Base-by-base conservation (phyloP, 2,888 invertebrate genomes). In the Stenichneumon culpator region DNA sequence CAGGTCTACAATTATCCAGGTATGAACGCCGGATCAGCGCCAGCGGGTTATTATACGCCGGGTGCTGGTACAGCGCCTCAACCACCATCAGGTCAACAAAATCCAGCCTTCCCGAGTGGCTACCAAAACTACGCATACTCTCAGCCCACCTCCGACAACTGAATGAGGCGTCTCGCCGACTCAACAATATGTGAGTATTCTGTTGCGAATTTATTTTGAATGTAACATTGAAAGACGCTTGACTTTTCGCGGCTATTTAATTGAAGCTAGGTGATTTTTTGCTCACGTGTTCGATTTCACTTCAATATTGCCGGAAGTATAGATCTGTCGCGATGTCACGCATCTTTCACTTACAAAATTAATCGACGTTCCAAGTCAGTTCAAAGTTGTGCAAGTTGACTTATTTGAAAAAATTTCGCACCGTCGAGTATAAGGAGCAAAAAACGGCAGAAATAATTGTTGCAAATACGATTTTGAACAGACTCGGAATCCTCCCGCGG, bases 51-150 rank as follows among this genome's bases (percentile, higher is more conserved):
- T 84, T 93, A 93, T 47, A 90, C 93, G 16, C 88, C 92, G 4
- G 90, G 90, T 44, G 91, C 92, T 54, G 92, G 90, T 57, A 87
- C 93, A 32, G 87, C 93, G 22, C 86, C 91, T 39, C 93, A 93
- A 83, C 91, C 91, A 36, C 93, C 91, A 84, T 87, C 92, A 16
- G 93, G 92, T 36, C 94, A 94, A 86, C 93, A 93, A 86, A 93
- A 92, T 88, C 92, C 93, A 80, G 91, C 92, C 86, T 93, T 93
- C 83, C 93, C 93, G 79, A 88, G 92, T 83, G 92, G 92, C 65
- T 94, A 94, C 88, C 94, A 94, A 86, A 94, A 93, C 87, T 94
- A 94, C 82, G 91, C 93, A 54, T 94, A 93, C 81, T 90, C 94
- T 63, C 94, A 94, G 84, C 89, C 92, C 60, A 93, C 90, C 82